Evolutionary conservation across 2,797 vertebrate genomes (phyloP), one percentile per base, ranked within the genome.

Genomic region (Sebastiscus tertius): DNA sequence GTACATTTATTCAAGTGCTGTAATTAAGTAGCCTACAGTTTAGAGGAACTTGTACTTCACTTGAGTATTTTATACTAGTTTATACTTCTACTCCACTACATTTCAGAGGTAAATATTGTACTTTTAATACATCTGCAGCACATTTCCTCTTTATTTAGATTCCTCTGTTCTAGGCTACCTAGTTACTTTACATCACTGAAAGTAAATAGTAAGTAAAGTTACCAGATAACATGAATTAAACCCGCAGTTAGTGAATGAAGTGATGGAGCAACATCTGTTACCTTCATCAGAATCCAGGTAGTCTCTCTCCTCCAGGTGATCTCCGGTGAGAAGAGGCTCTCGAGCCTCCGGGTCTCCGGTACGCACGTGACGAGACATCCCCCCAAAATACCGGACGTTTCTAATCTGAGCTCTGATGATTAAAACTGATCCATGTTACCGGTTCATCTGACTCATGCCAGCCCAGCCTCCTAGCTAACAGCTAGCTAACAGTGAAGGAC

Each of bases 231-330:
- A 52, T n/a, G 49, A 52, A 0, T 20, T 52, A 16, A 52, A 20
- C 49, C 49, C 24, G 24, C 24, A 24, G 24, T 24, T 24, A 24
- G 24, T 24, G 24, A 24, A 24, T n/a, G 49, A n/a, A 10, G n/a
- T 54, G 52, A 54, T 54, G 52, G n/a, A 54, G 46, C 56, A 58
- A 18, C 6, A 18, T 3, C 26, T 10, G 60, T 56, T 85, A 95
- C 94, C 94, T 85, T 92, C 91, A 13, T 94, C 93, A 0, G 92
- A 92, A 39, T 94, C 91, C 49, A 26, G 12, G 24, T 24, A 24
- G 24, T 24, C 24, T 24, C 24, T 24, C 46, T 72, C 85, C 34
- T 84, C 64, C 76, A 46, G 36, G n/a, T 39, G 5, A 1, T 74
- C 36, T 0, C 46, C 58, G 10, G 24, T 8, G 26, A 95, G 90